A percentile compares a stretch with the other conserved stretches of the same genome.
Conservation (phyloP, 2,113 vertebrate genomes). For the Phalacrocorax carbo region DNA sequence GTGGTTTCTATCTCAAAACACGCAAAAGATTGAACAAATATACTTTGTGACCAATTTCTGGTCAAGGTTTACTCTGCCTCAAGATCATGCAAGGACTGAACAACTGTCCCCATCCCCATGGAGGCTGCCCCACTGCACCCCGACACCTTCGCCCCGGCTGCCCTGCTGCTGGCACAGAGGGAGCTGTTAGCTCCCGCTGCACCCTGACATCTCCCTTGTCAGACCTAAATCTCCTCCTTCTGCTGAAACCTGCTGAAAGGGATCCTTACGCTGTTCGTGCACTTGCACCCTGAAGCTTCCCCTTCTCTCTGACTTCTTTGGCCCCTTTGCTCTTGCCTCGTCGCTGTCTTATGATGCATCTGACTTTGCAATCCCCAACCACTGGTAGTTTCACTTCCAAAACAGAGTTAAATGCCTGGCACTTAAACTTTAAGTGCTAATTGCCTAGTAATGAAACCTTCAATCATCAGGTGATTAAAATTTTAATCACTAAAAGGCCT, state of each 20-base stretch:
- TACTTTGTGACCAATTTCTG: neutral
- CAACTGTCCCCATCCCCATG: neutral
- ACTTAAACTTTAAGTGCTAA: slow-evolving; percentile 55
- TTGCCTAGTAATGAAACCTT: slow-evolving; percentile 66
- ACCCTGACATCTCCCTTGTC: neutral
- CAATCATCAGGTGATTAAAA: slow-evolving; percentile 72
- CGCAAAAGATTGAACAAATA: neutral
- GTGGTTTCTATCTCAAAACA: neutral
- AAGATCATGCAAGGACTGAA: neutral
- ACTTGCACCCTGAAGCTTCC: neutral
- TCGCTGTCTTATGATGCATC: neutral
- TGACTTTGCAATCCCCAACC: neutral
- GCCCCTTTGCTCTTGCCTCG: neutral
- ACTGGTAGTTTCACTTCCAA: neutral
- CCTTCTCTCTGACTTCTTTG: neutral
- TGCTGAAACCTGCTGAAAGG: neutral
- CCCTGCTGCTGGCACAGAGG: neutral
- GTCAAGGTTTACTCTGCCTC: neutral
- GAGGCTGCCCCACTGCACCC: neutral
- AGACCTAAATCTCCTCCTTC: neutral
- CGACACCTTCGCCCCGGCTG: too few species aligned
- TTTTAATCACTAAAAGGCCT: slow-evolving; percentile 57
- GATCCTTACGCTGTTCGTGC: neutral
- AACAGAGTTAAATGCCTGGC: slow-evolving; percentile 24
- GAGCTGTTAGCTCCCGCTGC: accelerated